Percentiles rank a stretch among this genome's conserved stretches.
These are phyloP conservation scores for Agonopterix subpropinquella DNA, from an alignment of 2,888 invertebrate species.

Conservation along the genomic window DNA sequence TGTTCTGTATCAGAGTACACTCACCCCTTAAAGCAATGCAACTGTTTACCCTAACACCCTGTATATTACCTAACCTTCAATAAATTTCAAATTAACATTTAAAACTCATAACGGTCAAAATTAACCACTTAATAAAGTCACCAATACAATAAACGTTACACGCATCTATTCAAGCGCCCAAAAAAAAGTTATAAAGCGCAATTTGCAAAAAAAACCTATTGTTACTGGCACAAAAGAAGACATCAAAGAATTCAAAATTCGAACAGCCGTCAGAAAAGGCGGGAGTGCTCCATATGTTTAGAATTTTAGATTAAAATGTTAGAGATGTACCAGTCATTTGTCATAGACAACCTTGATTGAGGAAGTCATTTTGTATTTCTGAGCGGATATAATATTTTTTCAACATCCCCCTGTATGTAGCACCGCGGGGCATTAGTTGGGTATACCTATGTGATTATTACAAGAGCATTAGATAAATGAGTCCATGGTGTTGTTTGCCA, in stretches of 20 bases:
- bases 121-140: conserved; percentile 58
- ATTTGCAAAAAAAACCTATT: conserved; percentile 64
- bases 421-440: conserved; percentile 50
- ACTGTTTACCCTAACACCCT: too few relatives aligned
- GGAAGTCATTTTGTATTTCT: conserved; percentile 67
- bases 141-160: conserved; percentile 48
- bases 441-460: conserved; percentile 41
- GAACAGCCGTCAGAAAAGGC: conserved; percentile 36
- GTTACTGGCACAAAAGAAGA: conserved; percentile 68
- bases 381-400: conserved; percentile 69
- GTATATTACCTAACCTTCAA: conserved; percentile 17
- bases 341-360: conserved; percentile 64
- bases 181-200: conserved; percentile 40
- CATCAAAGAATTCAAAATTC: conserved; percentile 57
- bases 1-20: too few relatives aligned
- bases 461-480: conserved; percentile 12
- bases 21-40: too few relatives aligned
- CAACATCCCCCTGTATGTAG: conserved; percentile 33
- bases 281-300: conserved; percentile 61
- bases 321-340: conserved; percentile 61
- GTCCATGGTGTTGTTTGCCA: not conserved
- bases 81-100: conserved; percentile 37
- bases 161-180: conserved; percentile 36
- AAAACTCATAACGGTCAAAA: conserved; percentile 37
- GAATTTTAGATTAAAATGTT: conserved; percentile 68